phyloP scores from a whole-genome alignment of 2,888 invertebrate species.

The Cylindroiulus punctatus region DNA sequence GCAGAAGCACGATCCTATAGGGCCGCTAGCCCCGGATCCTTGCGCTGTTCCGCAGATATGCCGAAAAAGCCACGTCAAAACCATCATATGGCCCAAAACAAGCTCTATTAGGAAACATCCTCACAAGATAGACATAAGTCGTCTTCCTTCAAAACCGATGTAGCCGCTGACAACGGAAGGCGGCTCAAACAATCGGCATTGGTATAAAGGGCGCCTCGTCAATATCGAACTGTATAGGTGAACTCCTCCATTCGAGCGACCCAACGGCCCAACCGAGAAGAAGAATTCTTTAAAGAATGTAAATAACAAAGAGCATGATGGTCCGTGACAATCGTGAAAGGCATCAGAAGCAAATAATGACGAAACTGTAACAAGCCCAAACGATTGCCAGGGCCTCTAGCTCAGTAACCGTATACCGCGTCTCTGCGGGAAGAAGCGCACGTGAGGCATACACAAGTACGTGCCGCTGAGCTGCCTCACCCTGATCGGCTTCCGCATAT shows the following conservation, averaged over 20 bases:
- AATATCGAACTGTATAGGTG: background rate
- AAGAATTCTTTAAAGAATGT: background rate
- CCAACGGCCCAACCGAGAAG: background rate
- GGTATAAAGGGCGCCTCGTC: background rate
- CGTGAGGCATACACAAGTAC: too few species aligned
- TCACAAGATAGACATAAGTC: too few species aligned
- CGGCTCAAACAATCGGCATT: background rate
- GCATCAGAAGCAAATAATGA: background rate
- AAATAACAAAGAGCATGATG: background rate
- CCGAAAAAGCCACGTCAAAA: too few species aligned
- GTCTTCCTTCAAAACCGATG: too few species aligned
- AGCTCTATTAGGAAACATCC: too few species aligned
- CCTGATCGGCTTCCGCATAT: too few species aligned
- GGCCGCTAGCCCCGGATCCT: too few species aligned
- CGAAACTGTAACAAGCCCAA: background rate
- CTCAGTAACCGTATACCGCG: slow-evolving; percentile 5
- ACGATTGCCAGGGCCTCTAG: slow-evolving; percentile 27
- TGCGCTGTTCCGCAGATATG: too few species aligned
- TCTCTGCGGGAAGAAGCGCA: background rate
- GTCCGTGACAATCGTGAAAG: background rate
- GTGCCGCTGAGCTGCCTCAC: too few species aligned
- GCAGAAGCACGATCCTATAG: too few species aligned
- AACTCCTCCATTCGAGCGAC: background rate
- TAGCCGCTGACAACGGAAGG: background rate
- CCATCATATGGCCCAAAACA: too few species aligned